Conservation (phyloP, 2,888 invertebrate species). For the Pegoplata infirma region DNA sequence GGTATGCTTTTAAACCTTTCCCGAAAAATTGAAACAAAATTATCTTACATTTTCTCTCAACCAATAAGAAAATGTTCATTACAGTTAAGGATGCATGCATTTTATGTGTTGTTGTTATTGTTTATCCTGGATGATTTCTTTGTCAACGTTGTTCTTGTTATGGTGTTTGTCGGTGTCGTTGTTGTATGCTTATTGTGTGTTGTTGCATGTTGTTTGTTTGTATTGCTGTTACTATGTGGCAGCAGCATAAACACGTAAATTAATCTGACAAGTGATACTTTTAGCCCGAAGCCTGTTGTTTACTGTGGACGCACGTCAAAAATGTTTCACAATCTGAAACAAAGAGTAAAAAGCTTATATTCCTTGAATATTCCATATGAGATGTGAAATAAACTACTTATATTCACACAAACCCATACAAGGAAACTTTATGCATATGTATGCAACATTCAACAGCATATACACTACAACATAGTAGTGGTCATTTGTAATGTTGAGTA, state of each 20-base stretch:
- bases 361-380: not conserved
- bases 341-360: slow-evolving; percentile 39
- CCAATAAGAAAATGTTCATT: not conserved
- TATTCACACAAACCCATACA: slow-evolving; percentile 3
- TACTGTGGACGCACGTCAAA: slow-evolving; percentile 56
- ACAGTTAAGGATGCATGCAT: not conserved
- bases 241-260: slow-evolving; percentile 76
- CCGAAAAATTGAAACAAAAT: no score
- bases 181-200: slow-evolving; percentile 19
- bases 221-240: slow-evolving; percentile 65
- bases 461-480: slow-evolving; percentile 38
- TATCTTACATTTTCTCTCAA: not conserved
- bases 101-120: slow-evolving; percentile 10
- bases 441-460: slow-evolving; percentile 27
- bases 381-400: slow-evolving; percentile 1
- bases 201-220: slow-evolving; percentile 22
- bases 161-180: slow-evolving; percentile 13
- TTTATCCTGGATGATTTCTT: slow-evolving; percentile 55
- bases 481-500: slow-evolving; percentile 41
- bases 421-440: no score
- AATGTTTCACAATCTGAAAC: slow-evolving; percentile 26
- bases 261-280: slow-evolving; percentile 78
- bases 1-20: no score
- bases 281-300: slow-evolving; percentile 70
- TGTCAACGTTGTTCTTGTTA: slow-evolving; percentile 51